Evolutionary conservation across 2,797 vertebrate genomes (phyloP).

Genomic region (Eupleurogrammus muticus): DNA sequence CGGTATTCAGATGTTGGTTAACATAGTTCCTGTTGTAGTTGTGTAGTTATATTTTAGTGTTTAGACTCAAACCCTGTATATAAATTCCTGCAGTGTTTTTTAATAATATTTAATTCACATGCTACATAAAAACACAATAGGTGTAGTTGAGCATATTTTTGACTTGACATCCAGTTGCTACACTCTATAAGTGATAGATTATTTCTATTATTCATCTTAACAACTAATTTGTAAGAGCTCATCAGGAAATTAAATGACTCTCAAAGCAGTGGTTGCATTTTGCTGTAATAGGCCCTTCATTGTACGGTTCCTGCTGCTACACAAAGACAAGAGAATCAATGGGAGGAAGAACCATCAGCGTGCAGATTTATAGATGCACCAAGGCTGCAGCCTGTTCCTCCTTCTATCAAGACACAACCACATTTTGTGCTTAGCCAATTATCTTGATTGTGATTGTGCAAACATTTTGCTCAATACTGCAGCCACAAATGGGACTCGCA

Average conservation of each 20-base stretch:
- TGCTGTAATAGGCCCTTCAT: slow-evolving; percentile 37
- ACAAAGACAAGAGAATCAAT: slow-evolving; percentile 62
- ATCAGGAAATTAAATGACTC: slow-evolving; percentile 45
- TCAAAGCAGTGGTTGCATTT: slow-evolving; percentile 25
- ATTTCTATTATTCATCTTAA: slow-evolving; percentile 34
- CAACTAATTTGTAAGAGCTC: slow-evolving; percentile 9
- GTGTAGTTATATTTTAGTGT: slow-evolving; percentile 1
- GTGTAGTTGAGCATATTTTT: slow-evolving; percentile 44
- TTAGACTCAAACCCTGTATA: background rate
- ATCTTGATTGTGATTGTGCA: slow-evolving; percentile 55
- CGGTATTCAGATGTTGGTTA: background rate
- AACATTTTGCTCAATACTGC: slow-evolving; percentile 52
- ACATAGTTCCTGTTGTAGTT: background rate
- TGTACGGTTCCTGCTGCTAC: slow-evolving; percentile 43
- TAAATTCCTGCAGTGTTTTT: background rate
- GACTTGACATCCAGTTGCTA: slow-evolving; percentile 25
- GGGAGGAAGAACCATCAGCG: slow-evolving; percentile 49
- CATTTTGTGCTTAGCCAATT: slow-evolving; percentile 60
- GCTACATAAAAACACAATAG: slow-evolving; percentile 8
- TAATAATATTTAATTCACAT: background rate
- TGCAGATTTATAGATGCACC: slow-evolving; percentile 62
- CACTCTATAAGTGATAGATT: slow-evolving; percentile 17
- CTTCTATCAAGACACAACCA: slow-evolving; percentile 16
- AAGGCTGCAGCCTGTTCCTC: slow-evolving; percentile 13
- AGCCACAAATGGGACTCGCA: slow-evolving; percentile 43